phyloP scores from a whole-genome alignment of 1,140 invertebrate genomes.

The Pemphigus obesinymphae region DNA sequence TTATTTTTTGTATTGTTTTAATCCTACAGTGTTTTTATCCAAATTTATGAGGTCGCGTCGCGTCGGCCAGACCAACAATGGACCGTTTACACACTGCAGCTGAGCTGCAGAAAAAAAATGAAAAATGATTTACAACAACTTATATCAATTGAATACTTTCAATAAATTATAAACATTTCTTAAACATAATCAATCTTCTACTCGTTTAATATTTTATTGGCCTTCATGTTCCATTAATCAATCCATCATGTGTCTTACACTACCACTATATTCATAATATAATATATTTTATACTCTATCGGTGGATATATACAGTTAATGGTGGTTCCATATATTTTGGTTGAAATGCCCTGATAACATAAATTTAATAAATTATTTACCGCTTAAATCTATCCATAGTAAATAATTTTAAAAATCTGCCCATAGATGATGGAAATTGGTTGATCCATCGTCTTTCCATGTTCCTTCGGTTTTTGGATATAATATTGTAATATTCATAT shows the following conservation, averaged over 20 bases:
- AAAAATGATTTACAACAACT: neutral
- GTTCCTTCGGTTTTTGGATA: too few relatives aligned
- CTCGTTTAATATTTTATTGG: neutral
- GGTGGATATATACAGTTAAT: too few relatives aligned
- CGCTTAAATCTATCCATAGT: too few relatives aligned
- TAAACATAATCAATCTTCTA: neutral
- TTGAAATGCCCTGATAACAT: too few relatives aligned
- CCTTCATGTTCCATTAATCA: neutral
- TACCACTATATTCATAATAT: neutral
- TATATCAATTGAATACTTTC: conserved; percentile 1
- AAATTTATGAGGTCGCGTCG: neutral
- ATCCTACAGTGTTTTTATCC: neutral
- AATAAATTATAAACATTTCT: conserved; percentile 4
- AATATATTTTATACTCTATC: neutral
- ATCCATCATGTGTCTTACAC: neutral
- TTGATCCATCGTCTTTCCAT: too few relatives aligned
- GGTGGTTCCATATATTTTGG: neutral
- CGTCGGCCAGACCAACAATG: neutral
- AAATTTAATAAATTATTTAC: too few relatives aligned
- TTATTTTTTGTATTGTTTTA: neutral
- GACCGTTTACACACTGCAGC: neutral
- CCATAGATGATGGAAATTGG: too few relatives aligned
- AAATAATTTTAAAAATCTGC: too few relatives aligned
- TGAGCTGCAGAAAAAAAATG: neutral
- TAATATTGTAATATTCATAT: too few relatives aligned